Percentiles rank a stretch among this genome's conserved stretches.
Evolutionary conservation across 2,888 invertebrate species (phyloP).

Genomic region (Cerceris ruficornis): DNA sequence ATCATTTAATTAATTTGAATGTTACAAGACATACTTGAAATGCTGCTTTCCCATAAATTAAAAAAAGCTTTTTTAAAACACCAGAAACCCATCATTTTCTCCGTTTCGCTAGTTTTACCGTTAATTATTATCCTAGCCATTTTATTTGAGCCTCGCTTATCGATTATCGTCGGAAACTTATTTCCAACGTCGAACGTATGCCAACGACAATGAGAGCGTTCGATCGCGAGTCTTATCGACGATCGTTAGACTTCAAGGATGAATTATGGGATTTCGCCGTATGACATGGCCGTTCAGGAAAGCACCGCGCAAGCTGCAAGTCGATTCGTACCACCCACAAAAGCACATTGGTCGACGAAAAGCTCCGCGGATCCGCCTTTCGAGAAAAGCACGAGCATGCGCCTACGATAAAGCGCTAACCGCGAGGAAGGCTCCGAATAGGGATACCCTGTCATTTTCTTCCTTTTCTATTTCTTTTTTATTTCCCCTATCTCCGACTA

Average conservation of each 20-base stretch:
- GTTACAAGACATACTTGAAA: too few species aligned
- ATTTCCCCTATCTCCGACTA: conserved; percentile 6
- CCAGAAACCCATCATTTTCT: too few species aligned
- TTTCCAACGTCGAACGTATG: conserved; percentile 47
- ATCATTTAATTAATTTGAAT: too few species aligned
- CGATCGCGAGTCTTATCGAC: conserved; percentile 61
- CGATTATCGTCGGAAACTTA: conserved; percentile 53
- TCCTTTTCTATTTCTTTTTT: conserved; percentile 3
- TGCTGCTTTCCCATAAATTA: too few species aligned
- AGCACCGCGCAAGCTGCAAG: conserved; percentile 52
- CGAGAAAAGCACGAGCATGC: conserved; percentile 66
- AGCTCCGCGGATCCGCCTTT: conserved; percentile 64
- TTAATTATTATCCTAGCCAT: neutral
- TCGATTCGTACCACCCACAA: conserved; percentile 61
- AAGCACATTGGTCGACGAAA: conserved; percentile 66
- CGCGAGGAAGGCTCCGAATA: conserved; percentile 6
- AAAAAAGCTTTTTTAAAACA: too few species aligned
- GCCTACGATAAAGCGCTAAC: conserved; percentile 28
- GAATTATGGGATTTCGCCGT: conserved; percentile 53
- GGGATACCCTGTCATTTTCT: conserved; percentile 12
- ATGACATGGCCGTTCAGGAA: conserved; percentile 53
- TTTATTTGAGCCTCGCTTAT: conserved; percentile 16
- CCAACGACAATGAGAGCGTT: conserved; percentile 58
- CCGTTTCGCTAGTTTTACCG: too few species aligned
- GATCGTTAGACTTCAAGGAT: conserved; percentile 57